Evolutionary conservation across 2,113 vertebrate genomes (phyloP).

Genomic region (Oreotragus oreotragus): DNA sequence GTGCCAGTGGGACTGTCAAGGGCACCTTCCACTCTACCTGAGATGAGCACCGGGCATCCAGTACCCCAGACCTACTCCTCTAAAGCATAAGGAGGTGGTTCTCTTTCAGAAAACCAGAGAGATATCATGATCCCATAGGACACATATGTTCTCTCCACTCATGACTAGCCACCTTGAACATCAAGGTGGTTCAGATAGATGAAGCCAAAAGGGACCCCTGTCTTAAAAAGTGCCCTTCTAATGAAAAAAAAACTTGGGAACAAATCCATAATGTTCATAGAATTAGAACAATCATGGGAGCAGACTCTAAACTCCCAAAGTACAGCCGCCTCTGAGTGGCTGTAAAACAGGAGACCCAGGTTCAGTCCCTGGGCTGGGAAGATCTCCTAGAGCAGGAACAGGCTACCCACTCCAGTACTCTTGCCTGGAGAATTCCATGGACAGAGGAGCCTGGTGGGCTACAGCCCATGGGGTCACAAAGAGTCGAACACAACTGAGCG

Average conservation of each 20-base stretch:
- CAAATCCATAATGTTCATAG: background rate
- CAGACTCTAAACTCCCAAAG: background rate
- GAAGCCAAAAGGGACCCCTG: background rate
- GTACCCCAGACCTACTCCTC: too few species aligned
- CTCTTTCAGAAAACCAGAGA: background rate
- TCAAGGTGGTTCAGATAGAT: background rate
- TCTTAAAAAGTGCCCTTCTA: background rate
- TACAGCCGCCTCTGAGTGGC: background rate
- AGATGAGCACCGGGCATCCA: background rate
- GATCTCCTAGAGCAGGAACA: background rate
- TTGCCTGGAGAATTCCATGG: background rate
- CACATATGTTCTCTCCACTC: background rate
- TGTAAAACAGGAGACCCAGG: background rate
- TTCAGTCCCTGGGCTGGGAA: background rate
- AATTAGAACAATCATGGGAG: background rate
- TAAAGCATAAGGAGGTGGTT: background rate
- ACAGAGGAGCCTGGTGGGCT: background rate
- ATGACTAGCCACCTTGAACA: background rate
- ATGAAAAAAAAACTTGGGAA: background rate
- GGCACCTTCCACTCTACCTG: background rate
- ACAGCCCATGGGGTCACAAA: background rate
- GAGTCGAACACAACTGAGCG: background rate
- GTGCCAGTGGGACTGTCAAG: accelerated
- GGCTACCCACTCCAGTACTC: background rate
- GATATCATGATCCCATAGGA: accelerated